Percentiles rank a stretch among this genome's conserved stretches.
Evolutionary conservation across 2,113 vertebrate genomes (phyloP).

Genomic region (Oenanthe oenanthe): DNA sequence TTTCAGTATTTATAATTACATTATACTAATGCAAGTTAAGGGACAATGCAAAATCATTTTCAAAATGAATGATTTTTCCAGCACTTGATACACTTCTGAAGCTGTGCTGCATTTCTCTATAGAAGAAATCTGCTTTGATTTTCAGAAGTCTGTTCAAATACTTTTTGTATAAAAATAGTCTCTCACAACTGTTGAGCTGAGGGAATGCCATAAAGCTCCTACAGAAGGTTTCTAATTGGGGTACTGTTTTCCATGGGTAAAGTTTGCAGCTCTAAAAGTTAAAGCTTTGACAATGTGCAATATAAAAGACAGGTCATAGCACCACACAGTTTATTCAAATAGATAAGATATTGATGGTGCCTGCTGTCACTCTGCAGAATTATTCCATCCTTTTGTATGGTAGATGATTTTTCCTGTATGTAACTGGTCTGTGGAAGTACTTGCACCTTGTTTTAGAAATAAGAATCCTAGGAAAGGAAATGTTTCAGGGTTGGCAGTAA

Average conservation of each 20-base stretch:
- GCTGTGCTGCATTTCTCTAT: not conserved
- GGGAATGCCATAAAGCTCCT: not conserved
- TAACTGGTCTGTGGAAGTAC: not conserved
- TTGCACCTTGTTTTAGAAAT: not conserved
- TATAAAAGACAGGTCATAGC: not conserved
- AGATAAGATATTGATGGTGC: not conserved
- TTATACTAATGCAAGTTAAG: not conserved
- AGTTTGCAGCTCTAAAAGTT: not conserved
- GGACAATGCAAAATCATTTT: not conserved
- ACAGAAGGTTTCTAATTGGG: not conserved
- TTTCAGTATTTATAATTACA: not conserved
- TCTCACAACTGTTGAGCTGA: not conserved
- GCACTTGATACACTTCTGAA: not conserved
- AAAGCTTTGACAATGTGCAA: not conserved
- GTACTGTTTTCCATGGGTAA: not conserved
- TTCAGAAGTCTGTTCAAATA: constrained; percentile 7
- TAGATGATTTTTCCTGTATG: not conserved
- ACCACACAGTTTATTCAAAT: not conserved
- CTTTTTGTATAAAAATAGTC: constrained; percentile 12
- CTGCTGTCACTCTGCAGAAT: not conserved
- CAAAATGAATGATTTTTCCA: not conserved
- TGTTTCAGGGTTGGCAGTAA: not conserved
- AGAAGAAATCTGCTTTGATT: constrained; percentile 10
- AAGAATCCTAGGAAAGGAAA: not conserved
- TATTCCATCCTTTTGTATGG: not conserved